These are phyloP conservation scores for Macaca fascicularis DNA, from an alignment of 2,113 vertebrate genomes.

Conservation along the genomic window T2T-MFA8v1.1 NC_088379.1:129442001-129442500, in stretches of 20 bases:
- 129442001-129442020: not conserved
- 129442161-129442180: not conserved
- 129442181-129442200: not conserved
- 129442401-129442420: slow-evolving; percentile 44
- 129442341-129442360: slow-evolving; percentile 45
- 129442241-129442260: not conserved
- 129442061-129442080: not conserved
- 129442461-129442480: slow-evolving; percentile 63
- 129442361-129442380: not conserved
- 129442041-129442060: not conserved
- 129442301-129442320: not conserved
- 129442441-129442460: slow-evolving; percentile 61
- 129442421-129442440: not conserved
- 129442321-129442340: not conserved
- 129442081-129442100: not conserved
- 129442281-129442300: slow-evolving; percentile 53
- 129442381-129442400: slow-evolving; percentile 23
- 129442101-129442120: not conserved
- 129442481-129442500: slow-evolving; percentile 53
- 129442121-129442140: not conserved
- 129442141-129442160: not conserved
- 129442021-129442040: not conserved
- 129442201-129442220: not conserved
- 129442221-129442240: not conserved
- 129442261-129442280: slow-evolving; percentile 29